Base-by-base conservation (phyloP, 2,888 invertebrate genomes). In the Temnothorax unifasciatus region DNA sequence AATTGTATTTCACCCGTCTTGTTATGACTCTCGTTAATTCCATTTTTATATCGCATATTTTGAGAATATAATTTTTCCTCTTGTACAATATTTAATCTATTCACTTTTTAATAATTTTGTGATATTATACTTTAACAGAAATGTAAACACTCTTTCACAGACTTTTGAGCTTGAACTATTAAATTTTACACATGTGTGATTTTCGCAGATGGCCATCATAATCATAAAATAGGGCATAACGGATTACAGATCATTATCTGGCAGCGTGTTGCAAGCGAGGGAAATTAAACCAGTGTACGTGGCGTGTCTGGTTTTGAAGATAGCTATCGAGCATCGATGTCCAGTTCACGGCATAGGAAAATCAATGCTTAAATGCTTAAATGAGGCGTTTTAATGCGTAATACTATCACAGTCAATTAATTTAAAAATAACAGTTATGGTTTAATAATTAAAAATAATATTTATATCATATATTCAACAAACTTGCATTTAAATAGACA, bases 281-380 rank as follows among this genome's bases (percentile, higher is more conserved):
- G 47, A 86, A 86, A 88, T 88, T 82, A 71, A 86, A 83, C 18
- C 47, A 47, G 18, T 71, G 47, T n/a, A 41, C 57, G n/a, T 63
- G 59, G 68, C 63, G n/a, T 71, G 69, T 82, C 84, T 66, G 83
- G n/a, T 61, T 59, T 25, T 63, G 79, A 77, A 83, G 83, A 85
- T 87, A 86, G 50, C 64, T 64, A 88, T 88, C 88, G 83, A 61
- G 68, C 63, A 66, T 64, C 50, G 41, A 52, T 54, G 18, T 57
- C n/a, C 54, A 57, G 54, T 15, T 69, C 41, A 66, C 1, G 47
- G 29, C 18, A 11, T 21, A 81, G 77, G 71, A 81, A 71, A 84
- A 88, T 88, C 69, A n/a, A 50, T 18, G 79, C 54, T 44, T 52
- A 9, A 44, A 34, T n/a, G 47, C 54, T 44, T 52, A 13, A 44